Evolutionary conservation across 2,113 vertebrate species (phyloP), one percentile per base, ranked within the genome.

Genomic region (Hymenochirus boettgeri): DNA sequence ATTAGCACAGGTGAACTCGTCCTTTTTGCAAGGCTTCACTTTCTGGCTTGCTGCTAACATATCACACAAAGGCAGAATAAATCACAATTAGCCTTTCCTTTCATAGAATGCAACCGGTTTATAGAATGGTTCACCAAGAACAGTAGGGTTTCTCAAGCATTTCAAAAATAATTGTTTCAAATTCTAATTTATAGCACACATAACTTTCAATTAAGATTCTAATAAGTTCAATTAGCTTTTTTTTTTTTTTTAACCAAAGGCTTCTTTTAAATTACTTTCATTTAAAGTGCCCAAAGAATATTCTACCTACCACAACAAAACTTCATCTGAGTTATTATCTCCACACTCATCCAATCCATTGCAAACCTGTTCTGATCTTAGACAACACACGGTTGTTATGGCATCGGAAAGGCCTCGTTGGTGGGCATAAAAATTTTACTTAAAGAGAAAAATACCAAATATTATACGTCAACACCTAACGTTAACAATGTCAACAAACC

Each of bases 241-340:
- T 11, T n/a, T 35, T 73, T 54, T 35, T 35, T 8, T 35, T 13
- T 66, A n/a, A 46, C 52, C 31, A 64, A 37, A 72, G 18, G 50
- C 61, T 76, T 47, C 65, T 62, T 73, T 71, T 31, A 27, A 65
- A 61, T 62, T 60, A 23, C n/a, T n/a, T n/a, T n/a, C 33, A 31
- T 71, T 27, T 74, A 57, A 42, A 64, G 59, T 70, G 57, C 52
- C 18, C 65, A 67, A 15, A 42, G 62, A 33, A 15, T 73, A 62
- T 27, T 33, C 17, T 65, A 73, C 91, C 83, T 88, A 91, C 90
- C 89, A 13, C 96, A 99, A 75, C 89, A 85, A n/a, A 51, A 93
- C 91, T 82, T 99, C 96, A 46, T 99, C 96, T 0, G 96, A 95
- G 77, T 89, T 92, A n/a, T n/a, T n/a, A 82, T 99, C 96, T 0